phyloP scores from a whole-genome alignment of 2,888 invertebrate genomes.

The Alentia gelatinosa region DNA sequence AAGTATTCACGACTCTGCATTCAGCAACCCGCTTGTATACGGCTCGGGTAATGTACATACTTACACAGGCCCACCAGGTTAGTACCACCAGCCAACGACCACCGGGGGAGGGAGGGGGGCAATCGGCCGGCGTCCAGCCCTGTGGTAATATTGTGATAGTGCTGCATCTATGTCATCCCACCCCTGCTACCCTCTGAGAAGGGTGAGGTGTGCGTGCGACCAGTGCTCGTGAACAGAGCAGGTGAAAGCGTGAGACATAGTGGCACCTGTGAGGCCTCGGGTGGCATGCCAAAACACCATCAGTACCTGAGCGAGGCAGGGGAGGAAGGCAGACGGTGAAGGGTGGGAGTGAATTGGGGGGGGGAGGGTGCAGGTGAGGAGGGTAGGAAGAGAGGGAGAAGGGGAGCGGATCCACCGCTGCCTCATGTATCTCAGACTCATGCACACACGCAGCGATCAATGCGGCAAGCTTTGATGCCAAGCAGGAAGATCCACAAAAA shows the following conservation, averaged over 20 bases:
- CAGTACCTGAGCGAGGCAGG: conserved; percentile 18
- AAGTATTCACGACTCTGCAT: too few species aligned
- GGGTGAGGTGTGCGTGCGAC: conserved; percentile 5
- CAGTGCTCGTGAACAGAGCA: background rate
- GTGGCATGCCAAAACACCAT: conserved; percentile 28
- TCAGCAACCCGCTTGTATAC: too few species aligned
- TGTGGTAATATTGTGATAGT: background rate
- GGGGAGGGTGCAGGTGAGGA: background rate
- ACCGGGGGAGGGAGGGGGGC: too few species aligned
- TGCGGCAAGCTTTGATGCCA: background rate
- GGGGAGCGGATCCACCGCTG: background rate
- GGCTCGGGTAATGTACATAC: too few species aligned
- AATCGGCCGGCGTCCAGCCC: too few species aligned
- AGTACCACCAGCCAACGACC: too few species aligned
- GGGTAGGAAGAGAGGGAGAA: background rate
- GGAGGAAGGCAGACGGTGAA: background rate
- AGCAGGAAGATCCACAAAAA: background rate
- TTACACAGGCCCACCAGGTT: too few species aligned
- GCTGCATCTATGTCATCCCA: background rate
- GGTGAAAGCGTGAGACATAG: conserved; percentile 30
- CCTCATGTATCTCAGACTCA: background rate
- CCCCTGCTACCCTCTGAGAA: background rate
- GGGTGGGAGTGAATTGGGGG: background rate
- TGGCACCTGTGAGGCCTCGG: conserved; percentile 34
- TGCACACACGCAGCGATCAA: background rate